These are phyloP conservation scores for Eretmochelys imbricata DNA, from an alignment of 2,113 vertebrate genomes.

Conservation along the genomic window DNA sequence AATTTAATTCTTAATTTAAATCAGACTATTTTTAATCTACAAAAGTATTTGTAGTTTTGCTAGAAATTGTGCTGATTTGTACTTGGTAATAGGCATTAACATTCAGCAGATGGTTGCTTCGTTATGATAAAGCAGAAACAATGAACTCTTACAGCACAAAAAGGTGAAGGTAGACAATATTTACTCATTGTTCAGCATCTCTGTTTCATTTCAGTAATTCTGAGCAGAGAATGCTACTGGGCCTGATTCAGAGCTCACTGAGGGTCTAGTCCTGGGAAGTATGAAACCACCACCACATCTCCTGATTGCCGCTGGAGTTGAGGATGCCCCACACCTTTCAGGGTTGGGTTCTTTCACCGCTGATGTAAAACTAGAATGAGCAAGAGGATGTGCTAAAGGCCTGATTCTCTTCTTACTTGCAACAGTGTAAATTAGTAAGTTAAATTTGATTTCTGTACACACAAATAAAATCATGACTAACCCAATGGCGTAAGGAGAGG, in stretches of 20 bases:
- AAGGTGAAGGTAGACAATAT: neutral
- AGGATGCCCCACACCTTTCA: neutral
- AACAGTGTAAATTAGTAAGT: neutral
- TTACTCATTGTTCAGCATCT: neutral
- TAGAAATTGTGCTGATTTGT: conserved; percentile 1
- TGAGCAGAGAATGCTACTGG: neutral
- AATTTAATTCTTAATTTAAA: conserved; percentile 42
- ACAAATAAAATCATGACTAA: neutral
- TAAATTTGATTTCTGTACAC: neutral
- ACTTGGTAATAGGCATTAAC: neutral
- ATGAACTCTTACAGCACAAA: neutral
- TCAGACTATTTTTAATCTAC: neutral
- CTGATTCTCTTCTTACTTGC: neutral
- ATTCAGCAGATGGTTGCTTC: neutral
- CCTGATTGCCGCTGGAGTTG: fast-evolving
- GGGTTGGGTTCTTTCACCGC: neutral
- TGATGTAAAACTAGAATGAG: neutral
- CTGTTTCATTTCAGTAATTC: neutral
- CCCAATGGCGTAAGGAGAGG: neutral
- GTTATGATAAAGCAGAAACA: neutral
- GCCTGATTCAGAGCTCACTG: neutral
- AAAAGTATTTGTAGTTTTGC: neutral
- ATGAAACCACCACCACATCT: neutral
- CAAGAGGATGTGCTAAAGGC: neutral
- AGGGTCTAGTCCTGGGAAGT: neutral